phyloP scores from a whole-genome alignment of 2,888 invertebrate genomes.

The Anarsia innoxiella region DNA sequence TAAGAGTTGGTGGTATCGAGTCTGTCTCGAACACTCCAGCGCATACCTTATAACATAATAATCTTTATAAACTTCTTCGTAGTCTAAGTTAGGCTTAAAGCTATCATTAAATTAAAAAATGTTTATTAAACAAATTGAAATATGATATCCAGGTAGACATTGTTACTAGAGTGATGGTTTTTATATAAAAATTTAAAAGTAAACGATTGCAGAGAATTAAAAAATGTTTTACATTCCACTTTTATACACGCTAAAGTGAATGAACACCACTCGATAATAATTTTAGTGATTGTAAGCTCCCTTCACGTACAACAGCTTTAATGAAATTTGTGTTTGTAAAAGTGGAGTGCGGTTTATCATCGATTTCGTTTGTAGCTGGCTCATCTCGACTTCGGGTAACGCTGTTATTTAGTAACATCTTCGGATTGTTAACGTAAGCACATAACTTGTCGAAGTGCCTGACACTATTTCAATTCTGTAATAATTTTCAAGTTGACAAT shows the following conservation, averaged over 20 bases:
- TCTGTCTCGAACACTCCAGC: constrained; percentile 16
- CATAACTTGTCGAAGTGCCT: too few species aligned
- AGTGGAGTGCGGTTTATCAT: constrained; percentile 42
- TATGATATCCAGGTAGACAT: constrained; percentile 69
- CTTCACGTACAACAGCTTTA: constrained; percentile 56
- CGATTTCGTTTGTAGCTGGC: constrained; percentile 54
- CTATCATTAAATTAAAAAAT: constrained; percentile 57
- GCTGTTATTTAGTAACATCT: too few species aligned
- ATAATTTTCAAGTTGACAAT: too few species aligned
- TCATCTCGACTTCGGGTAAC: constrained; percentile 53
- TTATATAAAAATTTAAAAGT: constrained; percentile 59
- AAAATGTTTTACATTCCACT: constrained; percentile 33
- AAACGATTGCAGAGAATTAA: constrained; percentile 44
- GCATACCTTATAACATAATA: constrained; percentile 24
- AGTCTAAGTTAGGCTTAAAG: constrained; percentile 69
- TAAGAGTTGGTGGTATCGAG: constrained; percentile 29
- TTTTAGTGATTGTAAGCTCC: constrained; percentile 18
- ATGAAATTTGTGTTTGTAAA: constrained; percentile 35
- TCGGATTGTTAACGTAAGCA: too few species aligned
- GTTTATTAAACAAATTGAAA: constrained; percentile 61
- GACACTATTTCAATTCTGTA: too few species aligned
- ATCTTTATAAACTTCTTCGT: constrained; percentile 62
- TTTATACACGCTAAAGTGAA: constrained; percentile 33
- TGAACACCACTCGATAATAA: constrained; percentile 42
- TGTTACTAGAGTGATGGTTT: constrained; percentile 73